Evolutionary conservation across 2,797 vertebrate species (phyloP), one percentile per base, ranked within the genome.

Genomic region (Chrosomus eos): DNA sequence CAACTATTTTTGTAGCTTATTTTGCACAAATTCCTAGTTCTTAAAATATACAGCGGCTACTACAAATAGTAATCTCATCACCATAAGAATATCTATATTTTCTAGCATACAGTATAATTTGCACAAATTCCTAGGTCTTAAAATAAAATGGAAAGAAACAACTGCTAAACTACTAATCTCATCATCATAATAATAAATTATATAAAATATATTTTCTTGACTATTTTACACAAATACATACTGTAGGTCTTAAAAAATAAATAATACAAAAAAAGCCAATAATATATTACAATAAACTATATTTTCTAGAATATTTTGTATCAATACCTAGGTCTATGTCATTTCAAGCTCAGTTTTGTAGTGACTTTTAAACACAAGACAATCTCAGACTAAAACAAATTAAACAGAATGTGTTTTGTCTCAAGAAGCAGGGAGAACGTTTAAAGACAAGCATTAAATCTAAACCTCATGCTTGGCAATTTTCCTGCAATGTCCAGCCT

Each of bases 401-500:
- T 74, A 48, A 74, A 51, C 31, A 16, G 31, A 55, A 81, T 83
- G 43, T 9, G 71, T 66, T 75, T 83, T 75, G 36, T 64, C 58
- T 79, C 36, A 51, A 75, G 40, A 66, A 38, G 55, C 60, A 51
- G 9, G 43, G 16, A 10, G 23, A 76, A 76, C 31, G 2, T 38
- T 40, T 55, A 36, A 82, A 33, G 55, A n/a, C 38, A 82, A 64
- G 55, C 31, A 62, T 73, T 75, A 75, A 75, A 66, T 62, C 21
- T 75, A 64, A 75, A 66, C 23, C 45, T 83, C 60, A 66, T 67
- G 43, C 60, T 55, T 55, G 48, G n/a, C 33, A 76, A 62, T 40
- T 64, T 40, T 55, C 7, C 23, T 51, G 23, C 43, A 66, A 74
- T 53, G 70, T 28, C 13, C 5, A 19, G 58, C 23, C 14, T 14